Evolutionary conservation across 2,797 vertebrate genomes (phyloP), one percentile per base, ranked within the genome.

Genomic region (Bradypodion ventrale): DNA sequence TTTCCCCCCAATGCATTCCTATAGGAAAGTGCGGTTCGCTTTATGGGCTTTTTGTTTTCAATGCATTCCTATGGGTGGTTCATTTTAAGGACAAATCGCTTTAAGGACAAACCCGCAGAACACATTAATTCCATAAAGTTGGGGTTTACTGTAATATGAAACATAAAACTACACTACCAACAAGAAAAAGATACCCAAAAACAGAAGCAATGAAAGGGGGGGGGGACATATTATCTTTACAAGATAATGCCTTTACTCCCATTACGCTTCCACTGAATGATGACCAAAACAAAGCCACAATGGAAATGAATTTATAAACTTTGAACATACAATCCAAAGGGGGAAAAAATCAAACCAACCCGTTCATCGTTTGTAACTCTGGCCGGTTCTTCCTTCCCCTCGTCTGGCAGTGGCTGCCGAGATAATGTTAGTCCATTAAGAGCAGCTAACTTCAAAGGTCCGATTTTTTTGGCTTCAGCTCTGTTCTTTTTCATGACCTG

Each of bases 401-500:
- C 97, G 49, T 97, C 96, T 2, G 96, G 96, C 89, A 97, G 83
- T 13, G 97, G 97, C 94, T 98, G 94, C 86, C 97, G 95, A 60
- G 97, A 97, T 85, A 97, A 92, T 0, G 97, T 96, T 62, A 99
- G 95, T 82, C 99, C 99, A 42, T 99, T 99, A 29, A 98, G 97
- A 21, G 97, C 97, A 59, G 98, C 98, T 88, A 98, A 88, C 87
- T 98, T 99, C 89, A 98, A 94, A 65, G 98, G 98, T 29, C 98
- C 98, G 83, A 98, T 96, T 95, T 99, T 99, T 94, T 97, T 99
- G 29, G 96, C 91, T 87, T 99, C 98, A 42, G 95, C 95, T 92
- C 97, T 96, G 13, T 93, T 93, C 95, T 96, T 98, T 97, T 98
- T 99, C 97, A 98, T 98, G 77, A 98, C 98, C 99, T 99, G 90